phyloP scores from a whole-genome alignment of 2,113 vertebrate genomes.

The Montifringilla adamsi region DNA sequence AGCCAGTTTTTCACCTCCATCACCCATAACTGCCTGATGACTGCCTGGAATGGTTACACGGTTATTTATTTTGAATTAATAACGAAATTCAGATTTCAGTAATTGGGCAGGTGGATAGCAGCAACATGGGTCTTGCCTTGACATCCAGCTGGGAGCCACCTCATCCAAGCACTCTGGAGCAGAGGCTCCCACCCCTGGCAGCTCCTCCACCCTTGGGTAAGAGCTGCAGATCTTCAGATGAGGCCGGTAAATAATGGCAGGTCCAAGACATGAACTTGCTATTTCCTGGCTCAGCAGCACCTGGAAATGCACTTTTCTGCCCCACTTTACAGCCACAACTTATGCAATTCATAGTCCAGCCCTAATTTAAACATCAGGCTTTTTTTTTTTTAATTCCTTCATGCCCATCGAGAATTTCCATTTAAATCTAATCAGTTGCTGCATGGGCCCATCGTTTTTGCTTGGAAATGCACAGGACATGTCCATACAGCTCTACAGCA shows the following conservation, averaged over 20 bases:
- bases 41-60: not conserved
- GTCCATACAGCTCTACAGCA: conserved; percentile 28
- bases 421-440: conserved; percentile 18
- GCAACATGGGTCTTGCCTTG: not conserved
- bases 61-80: not conserved
- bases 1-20: not conserved
- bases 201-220: not conserved
- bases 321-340: not conserved
- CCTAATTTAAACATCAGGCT: not conserved
- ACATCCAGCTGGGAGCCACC: not conserved
- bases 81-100: not conserved
- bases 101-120: not conserved
- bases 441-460: not conserved
- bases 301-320: not conserved
- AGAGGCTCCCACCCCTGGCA: not conserved
- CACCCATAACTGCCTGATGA: not conserved
- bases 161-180: not conserved
- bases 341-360: not conserved
- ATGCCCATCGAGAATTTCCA: conserved; percentile 1
- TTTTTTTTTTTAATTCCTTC: not conserved
- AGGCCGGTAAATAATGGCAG: not conserved
- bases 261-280: not conserved
- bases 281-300: not conserved
- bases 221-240: not conserved
- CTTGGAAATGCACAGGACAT: conserved; percentile 27